Evolutionary conservation across 2,113 vertebrate species (phyloP), one percentile per base, ranked within the genome.

Genomic region (Loxodonta africana): DNA sequence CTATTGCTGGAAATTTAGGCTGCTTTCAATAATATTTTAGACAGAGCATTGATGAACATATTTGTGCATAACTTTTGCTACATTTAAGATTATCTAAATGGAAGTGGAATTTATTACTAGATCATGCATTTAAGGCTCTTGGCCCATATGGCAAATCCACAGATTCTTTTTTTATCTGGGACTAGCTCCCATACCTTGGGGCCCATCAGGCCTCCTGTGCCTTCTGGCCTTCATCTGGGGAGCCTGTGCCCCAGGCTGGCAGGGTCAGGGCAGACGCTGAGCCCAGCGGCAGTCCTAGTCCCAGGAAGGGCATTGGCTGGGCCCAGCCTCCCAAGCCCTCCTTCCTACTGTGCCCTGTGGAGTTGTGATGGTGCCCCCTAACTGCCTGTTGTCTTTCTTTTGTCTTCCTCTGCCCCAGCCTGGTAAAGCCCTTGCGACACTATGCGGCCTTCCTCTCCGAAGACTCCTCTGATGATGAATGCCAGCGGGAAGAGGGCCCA

Each of bases 401-500:
- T 98, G 97, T 98, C 97, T 98, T 92, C 97, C 98, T 99, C 95
- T 98, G 85, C 98, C 97, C 98, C 98, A 99, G 99, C 98, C 98
- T 99, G 95, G 98, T 99, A 98, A 99, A 99, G 98, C 99, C 99
- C 71, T 99, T 99, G 88, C 99, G 99, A 98, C 99, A 99, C 99
- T 99, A 99, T 98, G 99, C 99, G 46, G 99, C 99, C 98, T 99
- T 99, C 99, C 99, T 99, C 92, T 99, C 99, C 57, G 99, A 99
- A 98, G 99, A 99, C 98, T 99, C 99, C 33, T 99, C 99, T 97
- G 99, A 99, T 90, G 99, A 99, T 95, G 99, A 99, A 97, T 99
- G 99, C 97, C 99, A 99, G 98, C 99, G 99, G 96, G 99, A 99
- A 96, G 99, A 99, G 83, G 99, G 99, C 98, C 98, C 99, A 94